phyloP scores from a whole-genome alignment of 2,113 vertebrate species.

The Manacus vitellinus region DNA sequence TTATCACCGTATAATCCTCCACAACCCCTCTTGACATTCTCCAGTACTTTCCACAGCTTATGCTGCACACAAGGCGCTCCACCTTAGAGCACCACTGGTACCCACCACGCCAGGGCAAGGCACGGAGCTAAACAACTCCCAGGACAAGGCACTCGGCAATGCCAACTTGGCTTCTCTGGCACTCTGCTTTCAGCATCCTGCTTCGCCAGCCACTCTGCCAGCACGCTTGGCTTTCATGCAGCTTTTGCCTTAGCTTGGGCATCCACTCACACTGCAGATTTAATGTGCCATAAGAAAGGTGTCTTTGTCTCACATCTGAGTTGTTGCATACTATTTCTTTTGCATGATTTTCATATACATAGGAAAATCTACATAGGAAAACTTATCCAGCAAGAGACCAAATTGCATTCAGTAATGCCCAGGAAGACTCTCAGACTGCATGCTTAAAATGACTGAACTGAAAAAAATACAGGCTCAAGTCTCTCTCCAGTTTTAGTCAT shows the following conservation, averaged over 20 bases:
- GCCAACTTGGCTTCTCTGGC: neutral
- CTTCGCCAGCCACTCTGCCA: neutral
- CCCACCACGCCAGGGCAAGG: accelerated
- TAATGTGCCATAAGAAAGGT: neutral
- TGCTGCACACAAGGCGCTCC: neutral
- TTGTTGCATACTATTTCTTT: neutral
- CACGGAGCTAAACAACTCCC: accelerated
- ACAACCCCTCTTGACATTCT: neutral
- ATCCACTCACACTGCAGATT: neutral
- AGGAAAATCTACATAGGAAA: neutral
- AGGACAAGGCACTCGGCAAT: neutral
- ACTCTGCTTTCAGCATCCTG: neutral
- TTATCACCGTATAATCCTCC: neutral
- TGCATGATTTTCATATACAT: neutral
- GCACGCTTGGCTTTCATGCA: neutral
- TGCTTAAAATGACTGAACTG: neutral
- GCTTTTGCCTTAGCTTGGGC: neutral
- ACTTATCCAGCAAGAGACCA: neutral
- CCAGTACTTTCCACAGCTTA: neutral
- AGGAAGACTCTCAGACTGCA: neutral
- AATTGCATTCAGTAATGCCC: neutral
- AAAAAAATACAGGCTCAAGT: neutral
- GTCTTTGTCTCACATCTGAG: neutral
- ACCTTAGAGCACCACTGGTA: neutral
- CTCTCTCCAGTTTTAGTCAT: neutral